These are phyloP conservation scores for Dolichopus griseipennis DNA, from an alignment of 2,888 invertebrate genomes.

Conservation along the genomic window DNA sequence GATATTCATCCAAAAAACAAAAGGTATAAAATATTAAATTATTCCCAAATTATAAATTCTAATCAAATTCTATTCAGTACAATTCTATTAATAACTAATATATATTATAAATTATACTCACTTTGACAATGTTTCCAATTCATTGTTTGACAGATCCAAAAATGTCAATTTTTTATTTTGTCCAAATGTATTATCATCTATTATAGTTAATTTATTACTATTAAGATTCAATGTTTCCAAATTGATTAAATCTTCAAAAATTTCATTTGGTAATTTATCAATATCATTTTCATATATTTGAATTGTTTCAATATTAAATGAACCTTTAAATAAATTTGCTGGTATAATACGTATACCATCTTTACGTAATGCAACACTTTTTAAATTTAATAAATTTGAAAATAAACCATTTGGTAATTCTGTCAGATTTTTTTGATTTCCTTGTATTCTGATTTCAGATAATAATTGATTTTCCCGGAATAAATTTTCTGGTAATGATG, in stretches of 20 bases:
- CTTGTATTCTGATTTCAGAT: conserved; percentile 47
- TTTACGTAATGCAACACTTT: conserved; percentile 50
- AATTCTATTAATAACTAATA: too few relatives aligned
- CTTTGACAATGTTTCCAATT: conserved; percentile 50
- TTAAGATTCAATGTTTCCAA: conserved; percentile 56
- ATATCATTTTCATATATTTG: conserved; percentile 53
- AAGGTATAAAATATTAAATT: too few relatives aligned
- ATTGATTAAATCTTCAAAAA: conserved; percentile 55
- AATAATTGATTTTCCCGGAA: conserved; percentile 51
- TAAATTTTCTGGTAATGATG: conserved; percentile 51
- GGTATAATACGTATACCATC: conserved; percentile 50
- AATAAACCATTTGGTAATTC: conserved; percentile 53
- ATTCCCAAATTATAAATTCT: too few relatives aligned
- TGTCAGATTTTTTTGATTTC: conserved; percentile 51
- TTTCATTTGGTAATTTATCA: conserved; percentile 48
- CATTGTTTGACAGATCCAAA: conserved; percentile 58
- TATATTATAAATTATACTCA: conserved; percentile 37
- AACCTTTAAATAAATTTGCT: conserved; percentile 54
- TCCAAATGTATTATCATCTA: conserved; percentile 53
- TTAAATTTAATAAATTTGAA: conserved; percentile 50
- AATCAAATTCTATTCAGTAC: too few relatives aligned
- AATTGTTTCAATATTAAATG: conserved; percentile 50
- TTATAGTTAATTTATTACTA: conserved; percentile 51
- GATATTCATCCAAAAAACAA: too few relatives aligned
- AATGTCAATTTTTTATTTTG: conserved; percentile 49